Percentiles rank a stretch among this genome's conserved stretches.
phyloP scores from a whole-genome alignment of 2,797 vertebrate genomes.

The Hippocampus kuda region DNA sequence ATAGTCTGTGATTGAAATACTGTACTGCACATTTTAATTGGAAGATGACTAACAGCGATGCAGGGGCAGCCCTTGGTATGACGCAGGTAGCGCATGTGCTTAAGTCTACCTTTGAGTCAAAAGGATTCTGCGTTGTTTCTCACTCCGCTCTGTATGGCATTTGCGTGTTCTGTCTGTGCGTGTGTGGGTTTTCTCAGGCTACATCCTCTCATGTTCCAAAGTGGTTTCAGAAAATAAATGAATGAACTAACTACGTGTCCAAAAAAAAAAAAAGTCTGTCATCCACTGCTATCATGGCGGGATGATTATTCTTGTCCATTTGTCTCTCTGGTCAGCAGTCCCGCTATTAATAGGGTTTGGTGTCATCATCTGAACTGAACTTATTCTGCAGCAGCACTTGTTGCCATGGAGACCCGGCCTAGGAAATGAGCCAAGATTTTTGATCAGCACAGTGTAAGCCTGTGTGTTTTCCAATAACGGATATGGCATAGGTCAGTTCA shows the following conservation, averaged over 20 bases:
- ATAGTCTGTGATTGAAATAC: no score
- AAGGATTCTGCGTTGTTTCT: not conserved
- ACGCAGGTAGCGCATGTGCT: not conserved
- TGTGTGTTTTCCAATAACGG: not conserved
- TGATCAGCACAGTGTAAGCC: not conserved
- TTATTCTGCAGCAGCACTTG: not conserved
- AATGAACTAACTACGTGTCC: not conserved
- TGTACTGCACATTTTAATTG: no score
- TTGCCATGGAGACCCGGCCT: not conserved
- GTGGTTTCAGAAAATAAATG: not conserved
- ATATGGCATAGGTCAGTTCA: not conserved
- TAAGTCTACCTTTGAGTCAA: not conserved
- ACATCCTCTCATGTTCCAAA: not conserved
- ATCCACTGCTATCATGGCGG: not conserved
- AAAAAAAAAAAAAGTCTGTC: not conserved
- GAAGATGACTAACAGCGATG: not conserved
- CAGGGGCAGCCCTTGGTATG: not conserved
- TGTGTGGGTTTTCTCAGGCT: not conserved
- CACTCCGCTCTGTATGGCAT: not conserved
- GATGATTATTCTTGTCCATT: not conserved
- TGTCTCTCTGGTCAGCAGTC: not conserved
- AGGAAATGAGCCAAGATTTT: not conserved
- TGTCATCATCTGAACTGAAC: not conserved
- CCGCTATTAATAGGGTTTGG: not conserved
- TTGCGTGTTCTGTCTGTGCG: not conserved